These are phyloP conservation scores for Hydropsyche tenuis DNA, from an alignment of 1,140 invertebrate genomes.

Conservation along the genomic window DNA sequence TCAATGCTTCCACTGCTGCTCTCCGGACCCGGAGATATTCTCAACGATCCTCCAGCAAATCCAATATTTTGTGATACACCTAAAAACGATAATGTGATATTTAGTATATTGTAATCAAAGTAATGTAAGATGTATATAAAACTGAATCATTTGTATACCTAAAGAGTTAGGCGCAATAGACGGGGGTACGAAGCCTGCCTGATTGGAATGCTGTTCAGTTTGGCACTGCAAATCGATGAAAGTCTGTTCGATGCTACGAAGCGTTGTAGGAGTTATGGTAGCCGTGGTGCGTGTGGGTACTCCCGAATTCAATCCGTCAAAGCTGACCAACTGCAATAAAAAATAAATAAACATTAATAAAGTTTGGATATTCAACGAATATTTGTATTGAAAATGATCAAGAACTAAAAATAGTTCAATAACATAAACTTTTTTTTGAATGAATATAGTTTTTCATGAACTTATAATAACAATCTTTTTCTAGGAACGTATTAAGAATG, in stretches of 20 bases:
- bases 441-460: no score
- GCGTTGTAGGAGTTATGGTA: conserved; percentile 90
- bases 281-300: conserved; percentile 90
- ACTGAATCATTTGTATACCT: conserved; percentile 52
- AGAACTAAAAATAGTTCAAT: no score
- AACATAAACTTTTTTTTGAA: no score
- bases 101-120: not conserved
- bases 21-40: conserved; percentile 62
- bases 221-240: conserved; percentile 75
- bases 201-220: conserved; percentile 75
- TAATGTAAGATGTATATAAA: not conserved
- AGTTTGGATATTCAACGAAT: no score
- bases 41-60: conserved; percentile 58
- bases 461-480: no score
- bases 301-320: conserved; percentile 83
- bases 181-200: conserved; percentile 91
- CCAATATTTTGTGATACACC: conserved; percentile 49
- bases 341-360: conserved; percentile 44
- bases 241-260: conserved; percentile 89
- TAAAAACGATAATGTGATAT: conserved; percentile 17
- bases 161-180: conserved; percentile 60
- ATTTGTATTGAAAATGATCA: no score
- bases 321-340: conserved; percentile 75
- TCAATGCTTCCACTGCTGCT: conserved; percentile 61
- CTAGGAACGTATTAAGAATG: no score